A percentile compares a stretch with the other conserved stretches of the same genome.
Evolutionary conservation across 2,888 invertebrate genomes (phyloP).

Genomic region (Seira musarum): DNA sequence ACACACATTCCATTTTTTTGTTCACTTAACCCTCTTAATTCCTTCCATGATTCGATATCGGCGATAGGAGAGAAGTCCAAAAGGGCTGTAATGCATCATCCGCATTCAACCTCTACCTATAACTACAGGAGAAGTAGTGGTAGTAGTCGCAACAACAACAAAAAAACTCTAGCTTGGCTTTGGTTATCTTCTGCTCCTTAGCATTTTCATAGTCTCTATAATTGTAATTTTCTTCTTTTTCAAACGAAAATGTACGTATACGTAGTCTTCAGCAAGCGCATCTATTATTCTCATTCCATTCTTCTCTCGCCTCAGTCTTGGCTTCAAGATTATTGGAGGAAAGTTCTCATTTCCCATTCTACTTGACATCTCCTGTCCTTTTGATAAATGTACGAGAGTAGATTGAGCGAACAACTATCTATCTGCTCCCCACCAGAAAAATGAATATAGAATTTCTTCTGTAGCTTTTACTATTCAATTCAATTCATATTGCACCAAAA

Average conservation of each 20-base stretch:
- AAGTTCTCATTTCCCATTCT: conserved; percentile 57
- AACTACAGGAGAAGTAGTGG: no score
- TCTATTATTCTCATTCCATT: conserved; percentile 27
- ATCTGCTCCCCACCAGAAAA: neutral
- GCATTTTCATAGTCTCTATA: neutral
- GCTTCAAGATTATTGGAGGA: conserved; percentile 58
- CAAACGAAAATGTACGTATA: neutral
- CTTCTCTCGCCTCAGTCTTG: conserved; percentile 23
- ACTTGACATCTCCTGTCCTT: conserved; percentile 60
- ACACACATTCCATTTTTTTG: neutral
- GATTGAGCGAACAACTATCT: conserved; percentile 49
- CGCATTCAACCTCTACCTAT: no score
- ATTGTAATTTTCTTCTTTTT: conserved; percentile 2
- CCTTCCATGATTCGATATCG: conserved; percentile 20
- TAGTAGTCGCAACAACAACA: no score
- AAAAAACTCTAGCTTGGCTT: no score
- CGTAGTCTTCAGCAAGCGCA: neutral
- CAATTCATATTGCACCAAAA: no score
- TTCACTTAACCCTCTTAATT: conserved; percentile 39
- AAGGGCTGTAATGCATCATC: conserved; percentile 46
- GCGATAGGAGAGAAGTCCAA: conserved; percentile 2
- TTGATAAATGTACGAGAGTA: conserved; percentile 58
- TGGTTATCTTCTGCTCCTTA: conserved; percentile 1
- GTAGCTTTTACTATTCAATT: no score
- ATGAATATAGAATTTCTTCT: no score